phyloP scores from a whole-genome alignment of 1,140 invertebrate genomes.

The Oedothorax gibbosus region DNA sequence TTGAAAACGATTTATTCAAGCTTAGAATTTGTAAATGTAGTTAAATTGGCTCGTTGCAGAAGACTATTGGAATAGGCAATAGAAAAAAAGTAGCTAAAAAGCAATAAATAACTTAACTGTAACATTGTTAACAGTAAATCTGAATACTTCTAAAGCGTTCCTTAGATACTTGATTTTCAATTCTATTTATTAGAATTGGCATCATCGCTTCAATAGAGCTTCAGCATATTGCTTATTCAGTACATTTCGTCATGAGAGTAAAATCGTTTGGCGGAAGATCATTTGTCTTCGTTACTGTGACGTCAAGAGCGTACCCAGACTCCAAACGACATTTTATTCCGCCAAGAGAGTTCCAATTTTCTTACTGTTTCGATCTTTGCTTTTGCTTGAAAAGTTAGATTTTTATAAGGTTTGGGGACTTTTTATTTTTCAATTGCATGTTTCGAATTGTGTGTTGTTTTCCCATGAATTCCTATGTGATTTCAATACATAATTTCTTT shows the following conservation, averaged over 20 bases:
- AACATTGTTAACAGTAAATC: no score
- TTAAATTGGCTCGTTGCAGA: no score
- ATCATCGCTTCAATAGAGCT: not conserved
- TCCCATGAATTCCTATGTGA: conserved; percentile 3
- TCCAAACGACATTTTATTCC: conserved; percentile 30
- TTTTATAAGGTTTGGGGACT: not conserved
- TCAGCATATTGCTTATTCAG: not conserved
- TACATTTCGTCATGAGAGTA: conserved; percentile 15
- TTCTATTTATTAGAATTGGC: conserved; percentile 1
- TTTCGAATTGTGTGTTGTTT: not conserved
- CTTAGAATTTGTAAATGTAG: no score
- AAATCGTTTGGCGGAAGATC: conserved; percentile 32
- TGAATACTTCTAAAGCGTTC: not conserved
- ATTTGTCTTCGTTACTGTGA: conserved; percentile 42
- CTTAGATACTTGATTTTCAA: not conserved
- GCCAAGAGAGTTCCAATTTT: not conserved
- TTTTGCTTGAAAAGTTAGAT: not conserved
- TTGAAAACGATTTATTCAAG: no score
- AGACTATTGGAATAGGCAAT: no score
- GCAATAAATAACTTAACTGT: no score
- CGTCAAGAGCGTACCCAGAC: conserved; percentile 13
- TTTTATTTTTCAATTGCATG: conserved; percentile 22
- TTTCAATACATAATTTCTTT: conserved; percentile 40
- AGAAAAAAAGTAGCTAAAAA: no score
- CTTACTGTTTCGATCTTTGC: not conserved